Evolutionary conservation across 2,113 vertebrate genomes (phyloP), one percentile per base, ranked within the genome.

Genomic region (Crocuta crocuta): DNA sequence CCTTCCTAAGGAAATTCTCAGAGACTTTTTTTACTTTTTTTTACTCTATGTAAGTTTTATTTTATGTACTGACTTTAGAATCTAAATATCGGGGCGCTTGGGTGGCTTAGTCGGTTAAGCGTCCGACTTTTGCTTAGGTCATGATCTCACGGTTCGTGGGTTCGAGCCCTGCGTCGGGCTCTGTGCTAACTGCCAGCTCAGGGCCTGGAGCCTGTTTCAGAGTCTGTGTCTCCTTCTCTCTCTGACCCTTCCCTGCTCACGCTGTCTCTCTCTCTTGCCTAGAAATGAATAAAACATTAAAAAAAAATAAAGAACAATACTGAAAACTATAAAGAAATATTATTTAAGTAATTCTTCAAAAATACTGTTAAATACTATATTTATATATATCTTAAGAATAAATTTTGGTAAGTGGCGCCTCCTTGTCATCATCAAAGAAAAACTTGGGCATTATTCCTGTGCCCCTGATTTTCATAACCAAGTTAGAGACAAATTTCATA

Each of bases 401-500:
- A 24, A 78, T 61, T 96, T 24, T 39, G 24, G 4, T 31, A 88
- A 94, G 11, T 61, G 7, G 2, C 2, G 61, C 88, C 93, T 89
- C 39, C 50, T 92, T 43, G 78, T 74, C 24, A 95, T 88, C 83
- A 87, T 70, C 48, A 50, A 82, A 94, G 12, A 83, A 98, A 92
- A 96, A 39, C 28, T 82, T 79, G 7, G 94, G 76, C 70, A 79
- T 45, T 63, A 92, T 84, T 66, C 48, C 0, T 79, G 10, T 93
- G 92, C 97, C 66, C 89, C 31, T 95, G 66, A 83, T 17, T 63
- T 48, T 85, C 61, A 94, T 87, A 96, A 96, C n/a, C 12, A 78
- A 97, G 50, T 78, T 94, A 82, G 33, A 97, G 10, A 71, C 50
- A 87, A 96, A 92, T 58, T 93, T 79, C 68, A 92, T 43, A 93